Evolutionary conservation across 2,113 vertebrate species (phyloP).

Genomic region (Genyomyrus donnyi): DNA sequence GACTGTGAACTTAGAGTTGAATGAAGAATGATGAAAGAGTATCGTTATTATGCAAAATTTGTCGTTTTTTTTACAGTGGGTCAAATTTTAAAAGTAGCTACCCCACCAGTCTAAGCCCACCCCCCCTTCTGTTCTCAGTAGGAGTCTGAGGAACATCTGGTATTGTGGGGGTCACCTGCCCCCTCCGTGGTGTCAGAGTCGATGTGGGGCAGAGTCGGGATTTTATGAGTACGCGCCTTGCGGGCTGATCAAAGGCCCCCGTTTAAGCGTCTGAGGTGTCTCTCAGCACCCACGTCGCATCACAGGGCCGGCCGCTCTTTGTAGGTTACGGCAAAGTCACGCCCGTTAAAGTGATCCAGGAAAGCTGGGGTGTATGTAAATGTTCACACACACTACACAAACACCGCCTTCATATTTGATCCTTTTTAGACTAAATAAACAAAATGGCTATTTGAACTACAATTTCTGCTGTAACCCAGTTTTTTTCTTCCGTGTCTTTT

Average conservation of each 20-base stretch:
- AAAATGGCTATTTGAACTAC: background rate
- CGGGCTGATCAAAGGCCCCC: constrained; percentile 44
- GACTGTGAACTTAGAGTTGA: background rate
- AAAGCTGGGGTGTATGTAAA: background rate
- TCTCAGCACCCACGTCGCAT: constrained; percentile 36
- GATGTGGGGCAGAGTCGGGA: background rate
- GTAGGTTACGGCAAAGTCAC: constrained; percentile 12
- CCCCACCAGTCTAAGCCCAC: background rate
- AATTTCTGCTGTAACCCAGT: background rate
- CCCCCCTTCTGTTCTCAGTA: background rate
- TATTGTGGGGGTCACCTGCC: background rate
- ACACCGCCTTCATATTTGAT: background rate
- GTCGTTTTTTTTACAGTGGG: background rate
- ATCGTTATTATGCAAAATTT: background rate
- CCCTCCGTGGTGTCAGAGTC: background rate
- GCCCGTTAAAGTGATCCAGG: constrained; percentile 31
- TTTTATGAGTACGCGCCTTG: constrained; percentile 31
- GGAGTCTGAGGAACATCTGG: background rate
- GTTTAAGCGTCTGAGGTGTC: constrained; percentile 19
- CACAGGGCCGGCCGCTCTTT: constrained; percentile 35
- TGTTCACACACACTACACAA: background rate
- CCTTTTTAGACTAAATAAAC: background rate
- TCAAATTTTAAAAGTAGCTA: background rate
- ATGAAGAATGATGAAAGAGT: background rate
- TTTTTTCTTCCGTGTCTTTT: background rate